Conservation (phyloP, 2,797 vertebrate genomes). For the Thamnophis elegans region DNA sequence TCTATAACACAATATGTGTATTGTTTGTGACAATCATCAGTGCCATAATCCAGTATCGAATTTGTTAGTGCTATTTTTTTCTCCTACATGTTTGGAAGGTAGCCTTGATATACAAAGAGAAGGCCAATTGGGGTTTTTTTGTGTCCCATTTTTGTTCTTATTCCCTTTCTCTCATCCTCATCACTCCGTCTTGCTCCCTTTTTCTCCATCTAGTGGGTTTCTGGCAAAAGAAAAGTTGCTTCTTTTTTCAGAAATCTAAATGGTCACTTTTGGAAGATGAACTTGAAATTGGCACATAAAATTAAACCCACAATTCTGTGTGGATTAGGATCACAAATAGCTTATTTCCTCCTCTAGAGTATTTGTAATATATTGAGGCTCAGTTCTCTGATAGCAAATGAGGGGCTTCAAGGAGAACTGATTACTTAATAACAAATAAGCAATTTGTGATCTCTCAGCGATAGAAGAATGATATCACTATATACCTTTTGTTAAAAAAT, state of each 20-base stretch:
- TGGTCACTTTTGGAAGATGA: not conserved
- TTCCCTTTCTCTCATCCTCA: not conserved
- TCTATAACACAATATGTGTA: not conserved
- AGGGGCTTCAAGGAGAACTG: not conserved
- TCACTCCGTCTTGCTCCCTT: not conserved
- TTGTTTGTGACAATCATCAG: not conserved
- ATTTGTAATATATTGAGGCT: not conserved
- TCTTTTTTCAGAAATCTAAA: not conserved
- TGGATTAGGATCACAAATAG: not conserved
- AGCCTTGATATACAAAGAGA: not conserved
- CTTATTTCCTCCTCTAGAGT: not conserved
- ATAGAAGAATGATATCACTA: not conserved
- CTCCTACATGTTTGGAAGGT: not conserved
- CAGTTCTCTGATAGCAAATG: not conserved
- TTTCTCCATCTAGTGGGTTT: not conserved
- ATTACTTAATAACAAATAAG: not conserved
- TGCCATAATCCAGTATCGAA: not conserved
- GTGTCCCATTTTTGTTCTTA: not conserved
- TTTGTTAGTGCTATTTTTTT: not conserved
- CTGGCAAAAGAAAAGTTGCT: not conserved
- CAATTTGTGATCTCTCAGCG: not conserved
- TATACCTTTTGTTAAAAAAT: not conserved
- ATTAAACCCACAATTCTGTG: not conserved
- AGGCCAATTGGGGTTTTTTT: no score
- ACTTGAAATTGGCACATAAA: not conserved